Conservation (phyloP, 1,140 invertebrate species). For the Drosophila virilis region DNA sequence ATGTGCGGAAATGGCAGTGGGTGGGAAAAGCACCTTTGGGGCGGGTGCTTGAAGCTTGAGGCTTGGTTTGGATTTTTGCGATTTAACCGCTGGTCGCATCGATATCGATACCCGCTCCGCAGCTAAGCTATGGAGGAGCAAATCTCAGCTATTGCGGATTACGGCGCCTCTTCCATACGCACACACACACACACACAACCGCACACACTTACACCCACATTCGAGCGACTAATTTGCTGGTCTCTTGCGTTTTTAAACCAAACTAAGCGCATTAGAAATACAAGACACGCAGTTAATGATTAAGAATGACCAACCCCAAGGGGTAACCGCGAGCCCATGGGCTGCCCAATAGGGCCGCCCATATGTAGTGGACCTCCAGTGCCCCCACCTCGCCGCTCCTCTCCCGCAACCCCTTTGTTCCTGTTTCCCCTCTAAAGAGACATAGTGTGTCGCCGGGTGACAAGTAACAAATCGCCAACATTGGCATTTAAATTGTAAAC, state of each 20-base stretch:
- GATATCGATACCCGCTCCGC: slow-evolving; percentile 25
- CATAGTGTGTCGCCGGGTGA: slow-evolving; percentile 42
- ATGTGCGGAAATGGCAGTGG: background rate
- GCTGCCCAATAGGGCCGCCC: background rate
- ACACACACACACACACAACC: background rate
- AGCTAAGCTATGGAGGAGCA: slow-evolving; percentile 30
- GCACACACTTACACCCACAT: slow-evolving; percentile 1
- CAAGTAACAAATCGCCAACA: slow-evolving; percentile 76
- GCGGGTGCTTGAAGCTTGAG: background rate
- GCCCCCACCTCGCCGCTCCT: background rate
- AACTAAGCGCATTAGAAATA: slow-evolving; percentile 69
- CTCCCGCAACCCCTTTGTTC: background rate
- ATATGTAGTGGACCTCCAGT: background rate
- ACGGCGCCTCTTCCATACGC: slow-evolving; percentile 31
- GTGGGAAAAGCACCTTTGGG: background rate
- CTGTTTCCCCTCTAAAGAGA: background rate
- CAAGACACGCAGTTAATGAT: slow-evolving; percentile 24
- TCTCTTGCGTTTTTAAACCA: slow-evolving; percentile 39
- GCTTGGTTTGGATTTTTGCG: slow-evolving; percentile 21
- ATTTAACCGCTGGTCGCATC: slow-evolving; percentile 1
- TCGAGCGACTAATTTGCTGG: slow-evolving; percentile 57
- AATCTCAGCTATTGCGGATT: slow-evolving; percentile 77
- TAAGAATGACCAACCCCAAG: slow-evolving; percentile 19
- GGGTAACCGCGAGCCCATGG: slow-evolving; percentile 50
- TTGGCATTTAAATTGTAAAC: slow-evolving; percentile 77